Evolutionary conservation across 2,797 vertebrate species (phyloP), one percentile per base, ranked within the genome.

Genomic region (Holocentrus rufus): DNA sequence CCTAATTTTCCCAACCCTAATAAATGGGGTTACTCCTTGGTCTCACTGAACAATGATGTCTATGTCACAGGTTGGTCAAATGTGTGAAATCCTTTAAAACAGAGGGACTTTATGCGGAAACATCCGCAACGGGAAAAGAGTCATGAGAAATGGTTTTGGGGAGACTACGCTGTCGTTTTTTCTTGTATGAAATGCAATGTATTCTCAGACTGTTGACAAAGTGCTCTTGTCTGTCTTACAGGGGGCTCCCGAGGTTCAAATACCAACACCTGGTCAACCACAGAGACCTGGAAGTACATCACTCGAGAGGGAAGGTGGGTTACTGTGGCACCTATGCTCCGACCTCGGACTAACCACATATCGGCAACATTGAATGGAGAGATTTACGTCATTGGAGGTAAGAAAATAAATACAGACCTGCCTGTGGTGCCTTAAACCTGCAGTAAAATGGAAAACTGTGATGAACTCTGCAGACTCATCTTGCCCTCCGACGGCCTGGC

Each of bases 11-110:
- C 97, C 0, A 98, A 99, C 86, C 95, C 96, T 81, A 96, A 98
- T 92, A 99, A 99, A 81, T 99, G 96, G 97, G 98, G 97, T 58
- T 99, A 95, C 90, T 97, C 98, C 22, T 74, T 98, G 88, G 95
- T 96, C 2, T 94, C 94, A 0, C 88, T 99, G 69, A 98, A 97
- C 92, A 98, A 96, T 0, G 91, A 96, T 0, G 93, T 99, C 58
- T 99, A 99, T 0, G 93, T 99, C 81, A 97, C 97, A 94, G 98
- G 98, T 98, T 74, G 72, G 96, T 80, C 5, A 27, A 65, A 20
- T 23, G 7, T 18, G 14, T 27, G 17, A 13, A 52, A 27, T 17
- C 15, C 10, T 53, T 70, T 50, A 65, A 62, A 80, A 52, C 20
- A 31, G 15, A 69, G 36, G 63, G 71, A 58, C n/a, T 4, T 49